A percentile compares a stretch with the other conserved stretches of the same genome.
Evolutionary conservation across 1,140 invertebrate species (phyloP).

Genomic region (Drosophila sp.): DNA sequence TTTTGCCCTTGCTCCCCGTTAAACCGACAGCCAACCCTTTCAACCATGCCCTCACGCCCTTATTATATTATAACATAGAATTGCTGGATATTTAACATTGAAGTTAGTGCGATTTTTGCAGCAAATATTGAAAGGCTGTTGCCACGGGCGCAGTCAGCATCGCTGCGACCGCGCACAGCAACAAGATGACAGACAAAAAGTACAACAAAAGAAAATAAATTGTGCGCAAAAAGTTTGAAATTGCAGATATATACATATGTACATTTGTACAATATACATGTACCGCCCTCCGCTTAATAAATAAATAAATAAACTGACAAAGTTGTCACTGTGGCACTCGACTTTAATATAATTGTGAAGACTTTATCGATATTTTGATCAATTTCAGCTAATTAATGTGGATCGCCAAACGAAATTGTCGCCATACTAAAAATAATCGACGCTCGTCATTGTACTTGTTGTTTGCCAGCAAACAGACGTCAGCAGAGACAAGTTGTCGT

Average conservation of each 20-base stretch:
- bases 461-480: slow-evolving; percentile 69
- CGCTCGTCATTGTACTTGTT: slow-evolving; percentile 41
- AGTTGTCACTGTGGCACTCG: not conserved
- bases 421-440: slow-evolving; percentile 69
- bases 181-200: slow-evolving; percentile 35
- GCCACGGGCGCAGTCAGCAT: slow-evolving; percentile 8
- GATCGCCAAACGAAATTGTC: slow-evolving; percentile 8
- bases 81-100: slow-evolving; percentile 69
- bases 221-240: slow-evolving; percentile 11
- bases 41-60: slow-evolving; percentile 32
- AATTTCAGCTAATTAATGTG: slow-evolving; percentile 31
- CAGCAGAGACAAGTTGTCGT: slow-evolving; percentile 67
- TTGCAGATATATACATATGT: not conserved
- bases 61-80: slow-evolving; percentile 69
- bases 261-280: no score
- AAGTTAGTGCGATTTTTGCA: slow-evolving; percentile 30
- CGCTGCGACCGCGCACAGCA: slow-evolving; percentile 21
- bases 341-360: not conserved
- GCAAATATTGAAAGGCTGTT: slow-evolving; percentile 26
- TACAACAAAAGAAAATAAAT: slow-evolving; percentile 16
- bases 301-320: slow-evolving; percentile 2
- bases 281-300: not conserved
- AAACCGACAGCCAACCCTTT: slow-evolving; percentile 8
- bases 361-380: slow-evolving; percentile 28
- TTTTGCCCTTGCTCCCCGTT: slow-evolving; percentile 60